Base-by-base conservation (phyloP, 1,140 invertebrate genomes). In the Dreissena rostriformis region DNA sequence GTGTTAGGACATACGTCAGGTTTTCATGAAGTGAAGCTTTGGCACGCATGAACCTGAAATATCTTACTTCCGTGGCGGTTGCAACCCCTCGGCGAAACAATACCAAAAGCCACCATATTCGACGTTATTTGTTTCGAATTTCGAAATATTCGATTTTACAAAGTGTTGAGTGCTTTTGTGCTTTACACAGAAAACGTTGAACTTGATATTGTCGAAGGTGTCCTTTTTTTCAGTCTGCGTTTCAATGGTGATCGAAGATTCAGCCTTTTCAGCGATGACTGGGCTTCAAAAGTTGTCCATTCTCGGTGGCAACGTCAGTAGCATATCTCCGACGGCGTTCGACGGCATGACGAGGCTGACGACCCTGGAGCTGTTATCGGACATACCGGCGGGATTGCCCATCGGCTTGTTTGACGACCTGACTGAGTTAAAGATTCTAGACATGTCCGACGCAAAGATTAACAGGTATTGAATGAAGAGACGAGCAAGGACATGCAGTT, bases 321-420 rank as follows among this genome's bases (percentile, higher is more conserved):
- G 57, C 57, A 61, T 61, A 19, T 24, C 22, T 61, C 57, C 57
- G 57, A n/a, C 57, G 22, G 57, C 57, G 57, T 61, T 61, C 57
- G 57, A 4, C 57, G 57, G 57, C 57, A 19, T 61, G 22, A 61
- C 57, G 6, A 61, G 22, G 2, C 57, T 61, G 17, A 61, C 57
- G 17, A 61, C 57, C 17, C 57, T 61, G 6, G 17, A 61, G 17
- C 17, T 61, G 11, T 61, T n/a, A 19, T 19, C 57, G 22, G 57
- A 19, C 57, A n/a, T 61, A 19, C 57, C 57, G 22, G 22, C 17
- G 17, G 57, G 57, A 19, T 19, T 61, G 17, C 57, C 57, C 22
- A 6, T 24, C 57, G 57, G 57, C 22, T 24, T 61, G 17, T 61
- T 61, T 61, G 57, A 61, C 22, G 57, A 61, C 22, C 57, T 61